Evolutionary conservation across 2,113 vertebrate genomes (phyloP).

Genomic region (Scophthalmus maximus): DNA sequence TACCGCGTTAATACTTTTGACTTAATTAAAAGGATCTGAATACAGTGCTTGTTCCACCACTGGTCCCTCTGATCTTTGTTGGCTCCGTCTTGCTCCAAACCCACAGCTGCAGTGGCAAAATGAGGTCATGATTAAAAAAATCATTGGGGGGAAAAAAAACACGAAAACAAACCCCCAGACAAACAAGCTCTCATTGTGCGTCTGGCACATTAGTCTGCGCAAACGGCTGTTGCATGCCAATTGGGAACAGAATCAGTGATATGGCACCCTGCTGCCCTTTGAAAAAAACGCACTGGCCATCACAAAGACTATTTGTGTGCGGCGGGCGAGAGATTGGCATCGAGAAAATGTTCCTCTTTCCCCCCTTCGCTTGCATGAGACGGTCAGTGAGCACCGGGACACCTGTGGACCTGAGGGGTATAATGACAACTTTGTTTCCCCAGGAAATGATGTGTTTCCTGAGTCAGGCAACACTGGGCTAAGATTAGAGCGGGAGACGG

Average conservation of each 20-base stretch:
- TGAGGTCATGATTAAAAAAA: conserved; percentile 64
- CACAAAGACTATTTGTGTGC: conserved; percentile 76
- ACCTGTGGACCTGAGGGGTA: conserved; percentile 74
- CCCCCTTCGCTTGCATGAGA: conserved; percentile 47
- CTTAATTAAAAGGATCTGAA: background rate
- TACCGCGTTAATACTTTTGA: background rate
- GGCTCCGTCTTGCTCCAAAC: conserved; percentile 47
- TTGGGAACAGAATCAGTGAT: conserved; percentile 69
- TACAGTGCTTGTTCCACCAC: background rate
- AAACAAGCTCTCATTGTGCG: conserved; percentile 77
- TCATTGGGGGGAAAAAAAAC: conserved; percentile 12
- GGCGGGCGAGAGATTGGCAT: conserved; percentile 65
- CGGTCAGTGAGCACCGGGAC: conserved; percentile 65
- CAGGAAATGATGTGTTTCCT: conserved; percentile 77
- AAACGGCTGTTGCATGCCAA: conserved; percentile 69
- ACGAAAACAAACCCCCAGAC: background rate
- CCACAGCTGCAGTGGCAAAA: conserved; percentile 74
- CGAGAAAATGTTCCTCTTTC: conserved; percentile 38
- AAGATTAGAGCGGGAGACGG: conserved; percentile 58
- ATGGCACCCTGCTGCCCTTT: conserved; percentile 64
- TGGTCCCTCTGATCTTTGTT: conserved; percentile 42
- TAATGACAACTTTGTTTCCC: conserved; percentile 77
- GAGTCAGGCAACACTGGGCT: conserved; percentile 51
- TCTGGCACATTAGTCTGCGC: conserved; percentile 52
- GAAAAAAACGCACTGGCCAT: conserved; percentile 49